Percentiles rank a stretch among this genome's conserved stretches.
Conservation (phyloP, 2,797 vertebrate genomes). For the Oreonectes daqikongensis region DNA sequence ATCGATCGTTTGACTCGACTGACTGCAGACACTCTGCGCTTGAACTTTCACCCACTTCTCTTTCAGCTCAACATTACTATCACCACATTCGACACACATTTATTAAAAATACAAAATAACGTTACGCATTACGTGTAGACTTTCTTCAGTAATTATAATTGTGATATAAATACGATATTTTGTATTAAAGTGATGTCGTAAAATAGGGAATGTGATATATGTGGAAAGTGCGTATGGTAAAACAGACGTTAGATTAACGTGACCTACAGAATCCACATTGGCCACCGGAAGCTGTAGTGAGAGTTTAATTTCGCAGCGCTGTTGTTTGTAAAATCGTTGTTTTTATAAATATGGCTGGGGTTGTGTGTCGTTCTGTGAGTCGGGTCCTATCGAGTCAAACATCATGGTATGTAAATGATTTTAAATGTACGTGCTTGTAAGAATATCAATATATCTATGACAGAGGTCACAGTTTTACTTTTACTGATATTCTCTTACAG, state of each 20-base stretch:
- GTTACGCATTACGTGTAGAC: fast-evolving
- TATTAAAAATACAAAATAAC: not conserved
- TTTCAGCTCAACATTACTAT: not conserved
- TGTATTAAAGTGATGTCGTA: not conserved
- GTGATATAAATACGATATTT: not conserved
- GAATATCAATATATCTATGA: not conserved
- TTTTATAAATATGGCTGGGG: slow-evolving; percentile 39
- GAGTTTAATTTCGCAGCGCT: not conserved
- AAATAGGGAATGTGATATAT: not conserved
- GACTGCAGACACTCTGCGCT: not conserved
- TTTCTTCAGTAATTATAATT: not conserved
- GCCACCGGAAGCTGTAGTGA: not conserved
- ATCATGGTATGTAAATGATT: slow-evolving; percentile 50
- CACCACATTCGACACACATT: slow-evolving; percentile 19
- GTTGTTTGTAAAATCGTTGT: not conserved
- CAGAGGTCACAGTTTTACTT: slow-evolving; percentile 20
- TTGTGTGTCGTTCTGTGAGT: slow-evolving; percentile 25
- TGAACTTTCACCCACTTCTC: slow-evolving; percentile 4
- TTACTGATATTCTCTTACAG: not conserved
- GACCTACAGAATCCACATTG: not conserved
- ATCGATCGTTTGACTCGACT: not conserved
- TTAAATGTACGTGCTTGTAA: not conserved
- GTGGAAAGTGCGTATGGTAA: not conserved
- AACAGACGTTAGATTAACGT: not conserved
- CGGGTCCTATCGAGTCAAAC: slow-evolving; percentile 37